Percentiles rank a stretch among this genome's conserved stretches.
Evolutionary conservation across 1,140 invertebrate genomes (phyloP).

Genomic region (Parapsyche elsis): DNA sequence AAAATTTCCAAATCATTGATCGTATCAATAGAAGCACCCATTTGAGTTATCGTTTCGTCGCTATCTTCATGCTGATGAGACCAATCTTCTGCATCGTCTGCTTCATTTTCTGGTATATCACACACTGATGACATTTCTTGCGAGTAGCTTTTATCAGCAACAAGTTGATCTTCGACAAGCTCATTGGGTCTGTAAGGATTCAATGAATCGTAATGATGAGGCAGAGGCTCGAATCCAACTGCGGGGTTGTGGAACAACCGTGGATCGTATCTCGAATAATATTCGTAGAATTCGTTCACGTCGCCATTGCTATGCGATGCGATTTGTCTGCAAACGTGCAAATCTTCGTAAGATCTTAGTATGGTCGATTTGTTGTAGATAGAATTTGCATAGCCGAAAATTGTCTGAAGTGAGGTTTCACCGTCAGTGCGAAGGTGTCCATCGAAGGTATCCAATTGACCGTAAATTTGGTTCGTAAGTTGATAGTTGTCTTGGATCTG

Average conservation of each 20-base stretch:
- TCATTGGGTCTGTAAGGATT: neutral
- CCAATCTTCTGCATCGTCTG: slow-evolving; percentile 22
- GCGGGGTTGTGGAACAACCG: neutral
- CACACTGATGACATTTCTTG: neutral
- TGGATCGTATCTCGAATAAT: neutral
- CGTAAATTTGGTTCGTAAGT: slow-evolving; percentile 36
- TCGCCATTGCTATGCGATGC: neutral
- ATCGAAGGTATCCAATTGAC: slow-evolving; percentile 38
- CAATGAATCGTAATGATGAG: neutral
- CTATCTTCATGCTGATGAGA: neutral
- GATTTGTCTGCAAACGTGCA: slow-evolving; percentile 4
- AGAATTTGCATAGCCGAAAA: slow-evolving; percentile 48
- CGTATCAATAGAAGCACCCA: neutral
- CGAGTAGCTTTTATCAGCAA: neutral
- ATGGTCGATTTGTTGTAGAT: slow-evolving; percentile 44
- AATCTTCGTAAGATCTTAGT: slow-evolving; percentile 3
- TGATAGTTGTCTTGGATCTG: slow-evolving; percentile 22
- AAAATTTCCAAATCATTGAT: slow-evolving; percentile 33
- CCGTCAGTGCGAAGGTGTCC: neutral
- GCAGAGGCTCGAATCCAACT: neutral
- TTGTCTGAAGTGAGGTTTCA: slow-evolving; percentile 44
- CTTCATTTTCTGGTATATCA: slow-evolving; percentile 22
- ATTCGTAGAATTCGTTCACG: neutral
- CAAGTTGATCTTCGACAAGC: neutral
- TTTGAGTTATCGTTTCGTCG: neutral